Base-by-base conservation (phyloP, 2,797 vertebrate species). In the Aselliscus stoliczkanus region DNA sequence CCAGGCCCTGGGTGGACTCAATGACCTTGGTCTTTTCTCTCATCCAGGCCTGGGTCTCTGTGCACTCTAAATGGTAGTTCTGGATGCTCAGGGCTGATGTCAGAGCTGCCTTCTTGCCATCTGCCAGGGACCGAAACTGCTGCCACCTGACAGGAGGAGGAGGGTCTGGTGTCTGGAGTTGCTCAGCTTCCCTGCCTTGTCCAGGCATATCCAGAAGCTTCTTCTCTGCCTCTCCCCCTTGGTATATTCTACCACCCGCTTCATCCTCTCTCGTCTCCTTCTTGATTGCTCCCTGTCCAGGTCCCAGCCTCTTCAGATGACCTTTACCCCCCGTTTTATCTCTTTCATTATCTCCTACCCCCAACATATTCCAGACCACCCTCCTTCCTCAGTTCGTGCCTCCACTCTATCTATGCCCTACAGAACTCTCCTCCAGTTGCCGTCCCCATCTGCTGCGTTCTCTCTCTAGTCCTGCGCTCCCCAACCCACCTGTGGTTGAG, bases 1-100 rank as follows among this genome's bases (percentile, higher is more conserved):
- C 99, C 95, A 99, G 98, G 52, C 98, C 98, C 97, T 99, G 99
- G 1, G 99, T 99, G n/a, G 99, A 99, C 97, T 99, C 99, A 21
- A 99, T 99, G 64, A 99, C 99, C 87, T 99, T 99, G 76, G 99
- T 99, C 98, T 99, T 99, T 95, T 99, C 99, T 97, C 98, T 99
- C 99, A 99, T 99, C 99, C 99, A 99, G 44, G 98, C 98, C 90
- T 99, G 98, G 80, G 99, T 99, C 98, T 99, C 99, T 44, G 99
- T 99, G 97, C 99, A 99, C 88, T 99, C 99, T 76, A 99, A 97
- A 97, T 99, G 99, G 98, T 99, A 99, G 98, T 99, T 99, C 97
- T 99, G 99, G 97, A 99, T 99, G 98, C 99, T 99, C 56, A 99
- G 98, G 0, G 99, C 99, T 0, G 99, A 99, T 1, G 99, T 99